Percentiles rank a stretch among this genome's conserved stretches.
Evolutionary conservation across 2,113 vertebrate genomes (phyloP).

Genomic region (Gopherus flavomarginatus): DNA sequence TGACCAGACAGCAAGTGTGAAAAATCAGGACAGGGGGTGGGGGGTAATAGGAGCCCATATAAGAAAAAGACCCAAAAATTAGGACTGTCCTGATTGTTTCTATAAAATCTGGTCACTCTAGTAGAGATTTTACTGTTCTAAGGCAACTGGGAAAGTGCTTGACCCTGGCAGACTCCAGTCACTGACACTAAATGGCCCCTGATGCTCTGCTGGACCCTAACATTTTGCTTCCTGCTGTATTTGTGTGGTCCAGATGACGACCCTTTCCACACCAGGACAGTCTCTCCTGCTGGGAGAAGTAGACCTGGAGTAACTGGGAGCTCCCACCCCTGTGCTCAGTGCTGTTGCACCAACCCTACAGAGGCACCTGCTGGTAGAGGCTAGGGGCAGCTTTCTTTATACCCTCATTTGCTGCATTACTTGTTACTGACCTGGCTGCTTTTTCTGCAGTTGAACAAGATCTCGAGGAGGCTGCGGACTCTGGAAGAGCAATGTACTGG

Average conservation of each 20-base stretch:
- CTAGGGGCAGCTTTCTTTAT: background rate
- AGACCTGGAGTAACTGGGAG: background rate
- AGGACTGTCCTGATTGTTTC: too few species aligned
- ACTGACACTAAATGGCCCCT: background rate
- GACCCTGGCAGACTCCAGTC: background rate
- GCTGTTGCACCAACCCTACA: background rate
- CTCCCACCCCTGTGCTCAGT: background rate
- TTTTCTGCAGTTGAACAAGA: constrained; percentile 75
- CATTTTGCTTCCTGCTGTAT: background rate
- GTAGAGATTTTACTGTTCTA: background rate
- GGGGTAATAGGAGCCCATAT: too few species aligned
- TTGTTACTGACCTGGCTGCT: background rate
- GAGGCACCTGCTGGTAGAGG: fast-evolving
- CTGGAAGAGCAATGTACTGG: constrained; percentile 79
- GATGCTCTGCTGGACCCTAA: background rate
- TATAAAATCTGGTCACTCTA: too few species aligned
- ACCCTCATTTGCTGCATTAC: background rate
- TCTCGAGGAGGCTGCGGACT: constrained; percentile 70
- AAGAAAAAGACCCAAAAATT: too few species aligned
- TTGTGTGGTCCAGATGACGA: background rate
- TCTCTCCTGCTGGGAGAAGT: background rate
- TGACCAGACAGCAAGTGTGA: too few species aligned
- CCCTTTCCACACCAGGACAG: background rate
- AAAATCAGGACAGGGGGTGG: too few species aligned
- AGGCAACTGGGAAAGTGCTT: background rate